Conservation (phyloP, 2,797 vertebrate genomes). For the Gambelia wislizenii region DNA sequence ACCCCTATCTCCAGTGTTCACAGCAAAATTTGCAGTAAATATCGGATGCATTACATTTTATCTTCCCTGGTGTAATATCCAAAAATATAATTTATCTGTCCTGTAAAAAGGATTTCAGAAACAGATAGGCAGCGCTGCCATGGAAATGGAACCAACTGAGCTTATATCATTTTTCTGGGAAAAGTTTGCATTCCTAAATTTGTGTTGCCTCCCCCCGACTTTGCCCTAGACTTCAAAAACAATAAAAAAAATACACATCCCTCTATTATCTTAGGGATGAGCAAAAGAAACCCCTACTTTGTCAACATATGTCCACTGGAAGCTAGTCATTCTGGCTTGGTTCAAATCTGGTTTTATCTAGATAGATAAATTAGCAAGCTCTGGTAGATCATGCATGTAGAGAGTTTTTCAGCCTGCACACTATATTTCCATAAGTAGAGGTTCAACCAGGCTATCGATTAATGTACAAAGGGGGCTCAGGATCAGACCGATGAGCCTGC, state of each 20-base stretch:
- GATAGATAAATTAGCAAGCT: conserved; percentile 49
- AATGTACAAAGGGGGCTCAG: not conserved
- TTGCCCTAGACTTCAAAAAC: conserved; percentile 46
- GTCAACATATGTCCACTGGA: conserved; percentile 63
- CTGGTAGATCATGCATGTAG: conserved; percentile 58
- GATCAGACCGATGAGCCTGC: not conserved
- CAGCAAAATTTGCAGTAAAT: conserved; percentile 70
- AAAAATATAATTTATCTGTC: conserved; percentile 63
- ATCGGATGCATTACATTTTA: conserved; percentile 72
- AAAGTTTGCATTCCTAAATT: conserved; percentile 72
- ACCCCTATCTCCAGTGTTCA: conserved; percentile 45
- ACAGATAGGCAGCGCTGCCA: conserved; percentile 49
- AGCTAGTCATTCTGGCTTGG: conserved; percentile 69
- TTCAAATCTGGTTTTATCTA: conserved; percentile 66
- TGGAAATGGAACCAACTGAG: conserved; percentile 34
- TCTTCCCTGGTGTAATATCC: conserved; percentile 72
- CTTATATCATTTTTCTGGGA: no score
- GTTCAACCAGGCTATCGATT: not conserved
- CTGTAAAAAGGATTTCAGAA: conserved; percentile 58
- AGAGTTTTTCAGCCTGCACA: conserved; percentile 33
- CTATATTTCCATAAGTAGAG: not conserved
- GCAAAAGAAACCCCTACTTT: conserved; percentile 55
- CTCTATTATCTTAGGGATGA: conserved; percentile 60
- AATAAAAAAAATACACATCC: conserved; percentile 47
- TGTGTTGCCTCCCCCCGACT: conserved; percentile 54